phyloP scores from a whole-genome alignment of 2,113 vertebrate genomes.

The Loxodonta africana region DNA sequence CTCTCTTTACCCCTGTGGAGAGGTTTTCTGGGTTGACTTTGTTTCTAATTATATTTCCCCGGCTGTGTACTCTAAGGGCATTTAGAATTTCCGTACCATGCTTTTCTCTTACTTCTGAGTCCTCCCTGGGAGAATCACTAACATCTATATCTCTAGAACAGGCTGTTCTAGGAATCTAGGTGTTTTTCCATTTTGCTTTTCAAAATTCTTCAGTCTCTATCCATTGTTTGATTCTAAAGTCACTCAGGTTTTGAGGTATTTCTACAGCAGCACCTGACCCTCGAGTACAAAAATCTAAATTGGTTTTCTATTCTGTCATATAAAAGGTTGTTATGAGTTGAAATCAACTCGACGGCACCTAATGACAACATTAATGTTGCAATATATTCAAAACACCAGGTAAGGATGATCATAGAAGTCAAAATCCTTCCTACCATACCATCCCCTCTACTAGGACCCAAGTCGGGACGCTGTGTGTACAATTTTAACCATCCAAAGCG shows the following conservation, averaged over 20 bases:
- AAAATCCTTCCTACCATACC: not conserved
- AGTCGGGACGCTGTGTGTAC: not conserved
- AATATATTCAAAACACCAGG: not conserved
- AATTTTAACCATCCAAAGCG: not conserved
- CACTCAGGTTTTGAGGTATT: not conserved
- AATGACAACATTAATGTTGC: too few relatives aligned
- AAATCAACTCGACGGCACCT: too few relatives aligned
- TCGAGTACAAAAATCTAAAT: not conserved
- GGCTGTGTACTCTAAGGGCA: too few relatives aligned
- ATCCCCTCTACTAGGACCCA: not conserved
- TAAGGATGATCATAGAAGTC: too few relatives aligned
- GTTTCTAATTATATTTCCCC: too few relatives aligned
- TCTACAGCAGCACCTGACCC: not conserved
- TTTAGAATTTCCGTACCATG: not conserved
- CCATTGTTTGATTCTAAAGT: not conserved
- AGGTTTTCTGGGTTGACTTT: not conserved
- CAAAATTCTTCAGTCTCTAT: not conserved
- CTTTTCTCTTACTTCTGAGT: not conserved
- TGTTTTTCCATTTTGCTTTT: not conserved
- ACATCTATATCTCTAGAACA: not conserved
- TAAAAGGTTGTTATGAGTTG: not conserved
- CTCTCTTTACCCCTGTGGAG: too few relatives aligned
- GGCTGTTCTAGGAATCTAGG: not conserved
- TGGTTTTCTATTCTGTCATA: not conserved
- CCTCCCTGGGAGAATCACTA: not conserved